Conservation (phyloP, 2,888 invertebrate genomes). For the Acleris sparsana region DNA sequence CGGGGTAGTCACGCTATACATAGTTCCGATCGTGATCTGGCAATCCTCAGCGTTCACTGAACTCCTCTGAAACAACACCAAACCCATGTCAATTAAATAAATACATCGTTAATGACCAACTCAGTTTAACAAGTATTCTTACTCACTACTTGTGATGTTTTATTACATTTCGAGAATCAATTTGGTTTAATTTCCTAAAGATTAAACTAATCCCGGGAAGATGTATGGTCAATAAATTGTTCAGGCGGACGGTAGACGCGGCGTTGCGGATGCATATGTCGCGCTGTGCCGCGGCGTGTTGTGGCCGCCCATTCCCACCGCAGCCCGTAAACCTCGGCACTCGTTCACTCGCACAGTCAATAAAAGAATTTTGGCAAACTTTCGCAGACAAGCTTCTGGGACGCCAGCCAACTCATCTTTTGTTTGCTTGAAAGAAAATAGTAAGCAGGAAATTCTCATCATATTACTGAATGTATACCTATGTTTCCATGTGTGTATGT, state of each 20-base stretch:
- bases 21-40: constrained; percentile 78
- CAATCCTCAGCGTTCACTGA: constrained; percentile 79
- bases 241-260: no score
- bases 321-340: constrained; percentile 67
- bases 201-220: not conserved
- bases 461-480: constrained; percentile 34
- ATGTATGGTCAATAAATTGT: not conserved
- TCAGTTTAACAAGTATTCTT: constrained; percentile 11
- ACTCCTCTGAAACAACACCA: constrained; percentile 67
- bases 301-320: constrained; percentile 58
- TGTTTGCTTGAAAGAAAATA: constrained; percentile 74
- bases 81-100: constrained; percentile 41
- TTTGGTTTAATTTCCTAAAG: not conserved
- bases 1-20: constrained; percentile 80
- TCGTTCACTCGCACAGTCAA: constrained; percentile 75
- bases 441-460: constrained; percentile 51
- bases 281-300: constrained; percentile 45
- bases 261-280: constrained; percentile 1
- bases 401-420: constrained; percentile 81
- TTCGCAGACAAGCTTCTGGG: constrained; percentile 81
- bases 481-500: no score
- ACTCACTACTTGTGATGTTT: not conserved
- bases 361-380: constrained; percentile 83
- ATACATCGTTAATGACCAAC: constrained; percentile 29
- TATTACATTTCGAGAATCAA: not conserved